phyloP scores from a whole-genome alignment of 1,140 invertebrate species.

The Drosophila mauritiana region DNA sequence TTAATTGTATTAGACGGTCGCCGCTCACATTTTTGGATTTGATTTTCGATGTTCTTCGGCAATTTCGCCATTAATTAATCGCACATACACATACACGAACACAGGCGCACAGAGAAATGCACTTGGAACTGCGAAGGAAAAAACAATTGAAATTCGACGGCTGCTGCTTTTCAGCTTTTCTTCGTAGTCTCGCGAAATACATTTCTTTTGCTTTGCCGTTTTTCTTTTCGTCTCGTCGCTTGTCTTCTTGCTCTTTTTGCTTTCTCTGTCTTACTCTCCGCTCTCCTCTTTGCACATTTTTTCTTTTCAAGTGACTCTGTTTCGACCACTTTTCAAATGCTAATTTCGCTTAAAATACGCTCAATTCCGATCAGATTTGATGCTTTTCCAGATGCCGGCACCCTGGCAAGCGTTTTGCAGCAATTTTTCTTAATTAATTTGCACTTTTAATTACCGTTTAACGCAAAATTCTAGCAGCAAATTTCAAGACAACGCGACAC shows the following conservation, averaged over 20 bases:
- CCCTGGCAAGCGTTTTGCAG: slow-evolving; percentile 54
- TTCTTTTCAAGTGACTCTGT: slow-evolving; percentile 77
- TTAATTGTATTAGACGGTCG: slow-evolving; percentile 66
- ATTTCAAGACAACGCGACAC: slow-evolving; percentile 70
- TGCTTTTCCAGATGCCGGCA: slow-evolving; percentile 52
- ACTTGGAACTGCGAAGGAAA: slow-evolving; percentile 61
- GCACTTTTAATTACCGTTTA: slow-evolving; percentile 78
- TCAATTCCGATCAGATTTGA: slow-evolving; percentile 45
- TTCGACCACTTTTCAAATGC: slow-evolving; percentile 64
- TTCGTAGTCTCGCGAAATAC: slow-evolving; percentile 82
- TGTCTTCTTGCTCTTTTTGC: slow-evolving; percentile 53
- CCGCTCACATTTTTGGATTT: slow-evolving; percentile 46
- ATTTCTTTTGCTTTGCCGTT: slow-evolving; percentile 82
- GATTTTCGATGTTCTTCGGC: slow-evolving; percentile 41
- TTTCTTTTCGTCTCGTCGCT: slow-evolving; percentile 69
- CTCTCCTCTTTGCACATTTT: slow-evolving; percentile 81
- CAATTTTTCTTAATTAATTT: slow-evolving; percentile 64
- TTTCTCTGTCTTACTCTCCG: slow-evolving; percentile 33
- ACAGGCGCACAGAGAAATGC: slow-evolving; percentile 54
- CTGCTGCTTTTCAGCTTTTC: slow-evolving; percentile 60
- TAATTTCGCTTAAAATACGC: slow-evolving; percentile 70
- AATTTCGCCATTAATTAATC: slow-evolving; percentile 68
- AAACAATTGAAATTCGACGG: slow-evolving; percentile 75
- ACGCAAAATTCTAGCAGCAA: slow-evolving; percentile 80
- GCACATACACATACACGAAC: slow-evolving; percentile 41